A percentile compares a stretch with the other conserved stretches of the same genome.
phyloP scores from a whole-genome alignment of 2,113 vertebrate species.

The Ursus arctos region DNA sequence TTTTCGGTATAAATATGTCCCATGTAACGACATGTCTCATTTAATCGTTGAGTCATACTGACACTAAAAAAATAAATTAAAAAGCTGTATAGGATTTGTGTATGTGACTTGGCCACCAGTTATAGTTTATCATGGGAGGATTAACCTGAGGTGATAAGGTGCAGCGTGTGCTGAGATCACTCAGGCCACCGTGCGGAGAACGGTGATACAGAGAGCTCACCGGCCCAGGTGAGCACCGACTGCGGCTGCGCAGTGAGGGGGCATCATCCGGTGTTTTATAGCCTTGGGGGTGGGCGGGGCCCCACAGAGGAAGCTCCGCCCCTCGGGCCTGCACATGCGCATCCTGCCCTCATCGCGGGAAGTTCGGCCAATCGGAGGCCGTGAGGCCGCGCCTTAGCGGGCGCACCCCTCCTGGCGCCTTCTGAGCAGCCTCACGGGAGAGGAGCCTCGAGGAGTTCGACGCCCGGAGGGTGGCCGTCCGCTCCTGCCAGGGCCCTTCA shows the following conservation, averaged over 20 bases:
- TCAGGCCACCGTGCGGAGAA: background rate
- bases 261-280: fast-evolving
- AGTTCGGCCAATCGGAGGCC: background rate
- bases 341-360: fast-evolving
- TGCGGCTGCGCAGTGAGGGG: background rate
- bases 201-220: no score
- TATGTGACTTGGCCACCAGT: background rate
- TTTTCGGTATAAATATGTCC: background rate
- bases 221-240: no score
- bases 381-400: background rate
- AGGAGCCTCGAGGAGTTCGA: background rate
- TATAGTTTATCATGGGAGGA: background rate
- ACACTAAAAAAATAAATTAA: background rate
- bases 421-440: background rate
- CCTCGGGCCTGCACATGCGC: fast-evolving
- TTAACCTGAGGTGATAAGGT: background rate
- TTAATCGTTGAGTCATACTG: background rate
- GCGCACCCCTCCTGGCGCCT: background rate
- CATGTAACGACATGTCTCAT: background rate
- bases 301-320: background rate
- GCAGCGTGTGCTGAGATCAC: background rate
- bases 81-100: background rate
- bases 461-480: background rate
- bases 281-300: background rate
- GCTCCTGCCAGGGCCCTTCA: background rate